Base-by-base conservation (phyloP, 2,888 invertebrate species). In the Patella pellucida region DNA sequence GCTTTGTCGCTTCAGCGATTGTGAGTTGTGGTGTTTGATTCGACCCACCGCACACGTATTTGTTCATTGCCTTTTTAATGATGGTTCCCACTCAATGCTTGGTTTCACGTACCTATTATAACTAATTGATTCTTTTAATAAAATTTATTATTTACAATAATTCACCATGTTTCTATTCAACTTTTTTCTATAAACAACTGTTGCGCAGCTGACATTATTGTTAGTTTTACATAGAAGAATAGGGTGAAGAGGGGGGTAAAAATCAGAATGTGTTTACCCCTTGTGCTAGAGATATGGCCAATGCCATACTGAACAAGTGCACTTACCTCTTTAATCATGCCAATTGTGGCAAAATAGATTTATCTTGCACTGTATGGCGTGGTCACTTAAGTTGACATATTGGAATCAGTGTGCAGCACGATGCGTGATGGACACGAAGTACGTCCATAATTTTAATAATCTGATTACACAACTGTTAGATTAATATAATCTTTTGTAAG, bases 71-170 rank as follows among this genome's bases (percentile, higher is more conserved):
- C 19, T 19, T 19, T 23, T 23, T n/a, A 23, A 62, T 62, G 62
- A 19, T 62, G 19, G 62, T 62, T 62, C 62, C 62, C 62, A 62
- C 62, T 62, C 19, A 62, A 12, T 62, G 62, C 11, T 23, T 23
- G 23, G 19, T 23, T 62, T 62, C 62, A 62, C 62, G 62, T 62
- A 23, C 23, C 62, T 23, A 62, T 62, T 19, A 62, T 62, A 19
- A 19, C 62, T 62, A 62, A 62, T 62, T 62, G 62, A 62, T 62
- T 62, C 23, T 62, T 23, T 62, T 62, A 23, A 62, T 62, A 23
- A 23, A 19, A 23, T 62, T 62, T 23, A 62, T 62, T 23, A 62
- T 23, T 19, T 62, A 23, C 62, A 62, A 62, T 62, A 23, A 41
- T 62, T 19, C 62, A 62, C 62, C 19, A 62, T 62, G 62, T 62